phyloP scores from a whole-genome alignment of 2,888 invertebrate genomes.

The Molorchus minor region DNA sequence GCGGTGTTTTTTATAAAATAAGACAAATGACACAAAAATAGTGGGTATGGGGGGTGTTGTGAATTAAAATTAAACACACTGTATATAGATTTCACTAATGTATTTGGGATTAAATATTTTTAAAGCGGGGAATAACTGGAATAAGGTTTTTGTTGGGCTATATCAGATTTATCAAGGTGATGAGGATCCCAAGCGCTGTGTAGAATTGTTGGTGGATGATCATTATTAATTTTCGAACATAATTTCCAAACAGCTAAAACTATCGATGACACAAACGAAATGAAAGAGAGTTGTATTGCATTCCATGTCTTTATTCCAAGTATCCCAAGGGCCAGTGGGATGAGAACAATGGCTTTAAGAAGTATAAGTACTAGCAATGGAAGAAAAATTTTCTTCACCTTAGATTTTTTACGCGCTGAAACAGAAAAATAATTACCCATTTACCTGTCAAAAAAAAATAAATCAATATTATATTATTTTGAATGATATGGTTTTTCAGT shows the following conservation, averaged over 20 bases:
- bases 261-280: conserved; percentile 85
- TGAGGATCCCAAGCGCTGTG: conserved; percentile 42
- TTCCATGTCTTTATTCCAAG: conserved; percentile 89
- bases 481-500: background rate
- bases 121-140: conserved; percentile 65
- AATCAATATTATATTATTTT: background rate
- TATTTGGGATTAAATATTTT: too few relatives aligned
- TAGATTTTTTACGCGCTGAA: conserved; percentile 75
- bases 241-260: conserved; percentile 87
- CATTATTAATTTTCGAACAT: conserved; percentile 77
- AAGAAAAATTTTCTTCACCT: conserved; percentile 84
- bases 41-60: too few relatives aligned
- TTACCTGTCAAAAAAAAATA: background rate
- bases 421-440: conserved; percentile 14
- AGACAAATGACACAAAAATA: too few relatives aligned
- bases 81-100: too few relatives aligned
- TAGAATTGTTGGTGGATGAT: conserved; percentile 41
- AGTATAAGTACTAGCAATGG: conserved; percentile 85
- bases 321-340: conserved; percentile 85
- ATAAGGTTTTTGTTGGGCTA: conserved; percentile 75
- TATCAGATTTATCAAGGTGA: conserved; percentile 59
- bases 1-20: too few relatives aligned
- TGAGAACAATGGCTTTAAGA: conserved; percentile 85
- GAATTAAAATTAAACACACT: too few relatives aligned
- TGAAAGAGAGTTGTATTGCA: conserved; percentile 85